These are phyloP conservation scores for Stomatorhinus ivindoensis DNA, from an alignment of 2,113 vertebrate genomes.

Conservation along the genomic window DNA sequence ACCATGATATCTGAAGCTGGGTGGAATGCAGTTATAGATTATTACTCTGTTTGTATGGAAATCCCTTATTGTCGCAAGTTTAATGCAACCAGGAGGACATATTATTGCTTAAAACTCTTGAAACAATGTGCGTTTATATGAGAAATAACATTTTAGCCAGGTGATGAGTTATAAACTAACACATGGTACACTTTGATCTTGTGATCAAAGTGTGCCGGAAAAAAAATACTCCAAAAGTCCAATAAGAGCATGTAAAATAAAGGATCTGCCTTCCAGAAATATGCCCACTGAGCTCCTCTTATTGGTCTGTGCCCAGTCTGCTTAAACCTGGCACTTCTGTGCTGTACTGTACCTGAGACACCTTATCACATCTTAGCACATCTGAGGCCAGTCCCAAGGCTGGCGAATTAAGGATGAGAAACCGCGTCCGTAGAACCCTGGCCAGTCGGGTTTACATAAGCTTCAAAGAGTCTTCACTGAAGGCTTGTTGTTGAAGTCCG, in stretches of 20 bases:
- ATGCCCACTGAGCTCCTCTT: not conserved
- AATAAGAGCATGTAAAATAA: not conserved
- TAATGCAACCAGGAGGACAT: not conserved
- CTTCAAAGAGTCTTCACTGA: not conserved
- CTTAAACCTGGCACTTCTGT: not conserved
- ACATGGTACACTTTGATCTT: not conserved
- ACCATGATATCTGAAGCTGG: not conserved
- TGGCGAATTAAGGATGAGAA: not conserved
- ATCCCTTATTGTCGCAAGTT: not conserved
- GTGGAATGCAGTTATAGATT: not conserved
- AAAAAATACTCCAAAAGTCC: not conserved
- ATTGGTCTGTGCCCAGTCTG: not conserved
- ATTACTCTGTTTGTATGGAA: not conserved
- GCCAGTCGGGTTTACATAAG: not conserved
- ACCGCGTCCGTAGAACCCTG: not conserved
- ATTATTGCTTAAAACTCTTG: not conserved
- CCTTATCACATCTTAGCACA: not conserved
- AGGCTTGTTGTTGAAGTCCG: not conserved
- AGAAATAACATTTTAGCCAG: not conserved
- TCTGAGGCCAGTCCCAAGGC: not conserved
- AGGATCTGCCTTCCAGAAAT: not conserved
- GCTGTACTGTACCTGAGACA: not conserved
- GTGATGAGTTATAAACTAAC: not conserved
- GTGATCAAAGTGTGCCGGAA: not conserved
- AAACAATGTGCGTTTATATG: not conserved